Percentiles rank a stretch among this genome's conserved stretches.
These are phyloP conservation scores for Mesocentrotus franciscanus DNA, from an alignment of 53 echinoderm and acorn worm species.

Conservation along the genomic window DNA sequence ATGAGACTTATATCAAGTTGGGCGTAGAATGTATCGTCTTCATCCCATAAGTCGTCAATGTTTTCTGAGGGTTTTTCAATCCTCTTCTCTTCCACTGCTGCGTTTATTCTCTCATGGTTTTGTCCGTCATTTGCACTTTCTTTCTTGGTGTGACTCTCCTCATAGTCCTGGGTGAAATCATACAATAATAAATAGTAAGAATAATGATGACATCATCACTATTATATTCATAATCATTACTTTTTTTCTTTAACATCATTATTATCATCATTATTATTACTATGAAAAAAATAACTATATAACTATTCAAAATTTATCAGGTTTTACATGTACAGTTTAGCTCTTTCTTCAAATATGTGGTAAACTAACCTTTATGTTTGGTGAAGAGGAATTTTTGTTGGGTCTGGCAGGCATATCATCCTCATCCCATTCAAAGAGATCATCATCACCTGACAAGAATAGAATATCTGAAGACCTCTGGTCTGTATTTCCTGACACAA, in stretches of 20 bases:
- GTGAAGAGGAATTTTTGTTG: not conserved
- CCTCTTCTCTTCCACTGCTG: not conserved
- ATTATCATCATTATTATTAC: not conserved
- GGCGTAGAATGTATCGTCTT: slow-evolving; percentile 72
- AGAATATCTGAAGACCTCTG: slow-evolving; percentile 27
- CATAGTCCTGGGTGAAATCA: not conserved
- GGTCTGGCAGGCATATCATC: not conserved
- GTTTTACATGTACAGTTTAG: too few relatives aligned
- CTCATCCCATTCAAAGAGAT: slow-evolving; percentile 58
- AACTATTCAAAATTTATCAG: not conserved
- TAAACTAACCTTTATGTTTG: not conserved
- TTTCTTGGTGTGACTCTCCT: not conserved
- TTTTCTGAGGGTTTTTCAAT: not conserved
- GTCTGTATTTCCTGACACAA: not conserved
- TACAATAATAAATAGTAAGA: not conserved
- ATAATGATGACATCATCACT: not conserved
- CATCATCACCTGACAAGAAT: slow-evolving; percentile 36
- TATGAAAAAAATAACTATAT: not conserved
- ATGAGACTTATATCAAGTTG: slow-evolving; percentile 71
- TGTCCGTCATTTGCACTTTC: slow-evolving; percentile 13
- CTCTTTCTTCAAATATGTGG: too few relatives aligned
- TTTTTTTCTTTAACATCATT: not conserved
- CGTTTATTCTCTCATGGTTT: slow-evolving; percentile 37
- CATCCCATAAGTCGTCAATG: slow-evolving; percentile 67
- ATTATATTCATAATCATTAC: not conserved